Conservation (phyloP, 2,797 vertebrate species). For the Syncerus caffer region DNA sequence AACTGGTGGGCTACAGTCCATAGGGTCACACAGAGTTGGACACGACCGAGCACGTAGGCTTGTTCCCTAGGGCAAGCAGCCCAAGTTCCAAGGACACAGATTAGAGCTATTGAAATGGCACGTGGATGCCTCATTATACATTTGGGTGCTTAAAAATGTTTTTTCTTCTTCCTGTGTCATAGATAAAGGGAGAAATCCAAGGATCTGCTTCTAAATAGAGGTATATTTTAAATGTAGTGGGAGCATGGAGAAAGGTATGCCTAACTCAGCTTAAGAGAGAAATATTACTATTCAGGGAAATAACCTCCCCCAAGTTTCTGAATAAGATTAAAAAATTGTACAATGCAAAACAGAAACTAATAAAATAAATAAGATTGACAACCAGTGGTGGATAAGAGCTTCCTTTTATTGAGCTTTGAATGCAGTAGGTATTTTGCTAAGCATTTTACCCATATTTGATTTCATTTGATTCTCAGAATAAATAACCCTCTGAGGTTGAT, state of each 20-base stretch:
- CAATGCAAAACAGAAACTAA: constrained; percentile 18
- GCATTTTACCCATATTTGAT: constrained; percentile 23
- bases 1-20: neutral
- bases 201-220: neutral
- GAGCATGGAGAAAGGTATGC: neutral
- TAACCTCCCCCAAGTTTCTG: neutral
- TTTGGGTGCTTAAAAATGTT: neutral
- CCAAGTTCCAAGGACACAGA: neutral
- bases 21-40: neutral
- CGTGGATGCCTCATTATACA: neutral
- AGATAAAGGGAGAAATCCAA: neutral
- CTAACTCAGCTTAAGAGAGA: neutral
- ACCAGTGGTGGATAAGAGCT: neutral
- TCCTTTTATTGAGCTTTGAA: constrained; percentile 27
- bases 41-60: neutral
- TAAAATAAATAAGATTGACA: neutral
- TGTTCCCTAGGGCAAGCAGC: neutral
- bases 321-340: neutral
- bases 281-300: neutral
- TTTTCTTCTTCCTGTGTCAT: neutral
- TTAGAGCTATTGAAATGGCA: neutral
- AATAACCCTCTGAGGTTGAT: constrained; percentile 4
- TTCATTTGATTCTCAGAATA: constrained; percentile 45
- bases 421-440: neutral
- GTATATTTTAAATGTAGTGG: neutral